These are phyloP conservation scores for Abrostola tripartita DNA, from an alignment of 2,888 invertebrate genomes.

Conservation along the genomic window DNA sequence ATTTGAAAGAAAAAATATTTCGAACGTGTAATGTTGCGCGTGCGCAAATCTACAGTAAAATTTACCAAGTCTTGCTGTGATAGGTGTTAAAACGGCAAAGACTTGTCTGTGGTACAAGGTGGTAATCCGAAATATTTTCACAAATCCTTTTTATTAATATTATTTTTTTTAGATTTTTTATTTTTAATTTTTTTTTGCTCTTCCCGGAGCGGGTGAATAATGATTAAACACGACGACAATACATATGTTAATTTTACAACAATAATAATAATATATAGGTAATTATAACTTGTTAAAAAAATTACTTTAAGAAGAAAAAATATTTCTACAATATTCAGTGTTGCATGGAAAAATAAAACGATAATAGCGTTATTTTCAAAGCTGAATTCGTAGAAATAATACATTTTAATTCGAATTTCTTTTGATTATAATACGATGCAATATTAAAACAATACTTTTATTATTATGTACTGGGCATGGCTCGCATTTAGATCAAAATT, in stretches of 20 bases:
- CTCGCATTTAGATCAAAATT: slow-evolving; percentile 7
- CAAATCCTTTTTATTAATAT: slow-evolving; percentile 61
- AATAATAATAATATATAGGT: slow-evolving; percentile 60
- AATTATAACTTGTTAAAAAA: slow-evolving; percentile 67
- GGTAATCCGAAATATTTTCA: slow-evolving; percentile 71
- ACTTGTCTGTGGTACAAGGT: slow-evolving; percentile 43
- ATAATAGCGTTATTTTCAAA: slow-evolving; percentile 66
- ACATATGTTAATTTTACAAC: slow-evolving; percentile 60
- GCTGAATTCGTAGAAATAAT: slow-evolving; percentile 76
- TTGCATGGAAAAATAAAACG: slow-evolving; percentile 60
- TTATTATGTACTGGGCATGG: not conserved
- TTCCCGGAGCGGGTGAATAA: slow-evolving; percentile 80
- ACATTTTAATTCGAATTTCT: slow-evolving; percentile 57
- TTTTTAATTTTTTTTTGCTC: slow-evolving; percentile 71
- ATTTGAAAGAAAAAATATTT: slow-evolving; percentile 53
- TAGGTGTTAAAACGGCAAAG: slow-evolving; percentile 37
- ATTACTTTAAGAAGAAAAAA: slow-evolving; percentile 51
- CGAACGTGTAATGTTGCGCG: slow-evolving; percentile 24
- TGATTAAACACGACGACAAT: slow-evolving; percentile 82
- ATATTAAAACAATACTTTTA: not conserved
- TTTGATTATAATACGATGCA: slow-evolving; percentile 31
- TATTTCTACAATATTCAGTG: slow-evolving; percentile 72
- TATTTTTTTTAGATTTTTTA: slow-evolving; percentile 61
- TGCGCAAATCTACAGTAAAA: slow-evolving; percentile 4
- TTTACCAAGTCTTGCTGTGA: slow-evolving; percentile 34